Percentiles rank a stretch among this genome's conserved stretches.
Conservation (phyloP, 2,797 vertebrate genomes). For the Spinus pinus region DNA sequence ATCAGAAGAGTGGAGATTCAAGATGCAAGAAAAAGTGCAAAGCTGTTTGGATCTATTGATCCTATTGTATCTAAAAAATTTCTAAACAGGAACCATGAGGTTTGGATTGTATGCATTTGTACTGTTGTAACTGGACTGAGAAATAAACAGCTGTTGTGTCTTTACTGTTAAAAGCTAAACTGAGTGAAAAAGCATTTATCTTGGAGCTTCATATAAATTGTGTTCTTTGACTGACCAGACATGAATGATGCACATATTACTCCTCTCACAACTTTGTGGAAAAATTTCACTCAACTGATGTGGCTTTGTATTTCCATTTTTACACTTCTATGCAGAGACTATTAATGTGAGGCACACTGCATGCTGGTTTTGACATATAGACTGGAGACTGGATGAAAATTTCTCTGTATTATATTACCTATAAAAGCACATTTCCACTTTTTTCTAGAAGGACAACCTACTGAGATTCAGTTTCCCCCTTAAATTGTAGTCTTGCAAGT, state of each 20-base stretch:
- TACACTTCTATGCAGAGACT: background rate
- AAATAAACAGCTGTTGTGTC: background rate
- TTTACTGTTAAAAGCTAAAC: background rate
- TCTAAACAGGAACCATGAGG: background rate
- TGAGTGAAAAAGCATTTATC: background rate
- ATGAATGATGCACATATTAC: background rate
- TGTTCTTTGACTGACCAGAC: background rate
- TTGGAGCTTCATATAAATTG: background rate
- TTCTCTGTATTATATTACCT: background rate
- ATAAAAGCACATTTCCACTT: slow-evolving; percentile 43
- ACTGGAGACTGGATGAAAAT: background rate
- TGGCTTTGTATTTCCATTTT: background rate
- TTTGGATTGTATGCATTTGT: background rate
- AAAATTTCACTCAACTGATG: background rate
- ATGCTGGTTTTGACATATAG: background rate
- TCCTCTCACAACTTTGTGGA: background rate
- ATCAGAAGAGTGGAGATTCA: background rate
- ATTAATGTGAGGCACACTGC: background rate
- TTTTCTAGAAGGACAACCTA: slow-evolving; percentile 42
- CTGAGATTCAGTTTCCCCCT: slow-evolving; percentile 54
- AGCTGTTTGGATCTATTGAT: background rate
- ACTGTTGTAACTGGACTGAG: background rate
- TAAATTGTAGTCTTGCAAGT: slow-evolving; percentile 45
- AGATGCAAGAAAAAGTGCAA: background rate
- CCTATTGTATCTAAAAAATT: background rate